These are phyloP conservation scores for Percina caprodes DNA, from an alignment of 2,113 vertebrate genomes.

Conservation along the genomic window DNA sequence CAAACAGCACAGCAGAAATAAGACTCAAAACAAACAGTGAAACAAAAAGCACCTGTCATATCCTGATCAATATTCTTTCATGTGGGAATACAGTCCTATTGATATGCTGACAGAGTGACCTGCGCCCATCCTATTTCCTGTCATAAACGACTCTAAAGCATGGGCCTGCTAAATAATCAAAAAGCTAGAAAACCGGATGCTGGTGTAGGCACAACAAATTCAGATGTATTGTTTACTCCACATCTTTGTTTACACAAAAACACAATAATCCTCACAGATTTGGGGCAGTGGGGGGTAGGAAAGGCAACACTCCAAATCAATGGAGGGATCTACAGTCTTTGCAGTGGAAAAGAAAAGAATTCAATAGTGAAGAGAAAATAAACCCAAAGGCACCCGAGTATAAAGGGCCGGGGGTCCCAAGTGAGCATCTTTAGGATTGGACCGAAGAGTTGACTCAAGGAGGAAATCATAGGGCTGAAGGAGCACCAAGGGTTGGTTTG, in stretches of 20 bases:
- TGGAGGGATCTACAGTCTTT: constrained; percentile 66
- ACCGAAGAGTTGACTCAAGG: constrained; percentile 40
- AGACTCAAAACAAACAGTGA: constrained; percentile 10
- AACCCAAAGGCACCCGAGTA: constrained; percentile 71
- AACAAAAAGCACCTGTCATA: constrained; percentile 50
- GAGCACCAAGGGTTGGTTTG: constrained; percentile 57
- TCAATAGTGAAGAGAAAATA: constrained; percentile 78
- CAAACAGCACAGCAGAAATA: background rate
- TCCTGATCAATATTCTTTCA: constrained; percentile 59
- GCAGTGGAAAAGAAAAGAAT: constrained; percentile 68
- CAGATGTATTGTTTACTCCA: constrained; percentile 72
- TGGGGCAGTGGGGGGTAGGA: constrained; percentile 28
- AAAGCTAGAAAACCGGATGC: constrained; percentile 41
- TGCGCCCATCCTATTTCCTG: constrained; percentile 44
- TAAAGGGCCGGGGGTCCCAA: constrained; percentile 61
- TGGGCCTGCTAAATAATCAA: constrained; percentile 58
- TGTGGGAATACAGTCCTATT: constrained; percentile 43
- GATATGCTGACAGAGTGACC: constrained; percentile 41
- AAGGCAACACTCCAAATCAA: constrained; percentile 65
- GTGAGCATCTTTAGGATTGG: constrained; percentile 53
- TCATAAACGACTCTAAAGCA: constrained; percentile 60
- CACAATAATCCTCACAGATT: constrained; percentile 73
- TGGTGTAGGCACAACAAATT: constrained; percentile 44
- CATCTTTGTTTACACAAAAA: constrained; percentile 74
- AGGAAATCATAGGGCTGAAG: constrained; percentile 60